Evolutionary conservation across 2,113 vertebrate species (phyloP).

Genomic region (Eulemur rufifrons): DNA sequence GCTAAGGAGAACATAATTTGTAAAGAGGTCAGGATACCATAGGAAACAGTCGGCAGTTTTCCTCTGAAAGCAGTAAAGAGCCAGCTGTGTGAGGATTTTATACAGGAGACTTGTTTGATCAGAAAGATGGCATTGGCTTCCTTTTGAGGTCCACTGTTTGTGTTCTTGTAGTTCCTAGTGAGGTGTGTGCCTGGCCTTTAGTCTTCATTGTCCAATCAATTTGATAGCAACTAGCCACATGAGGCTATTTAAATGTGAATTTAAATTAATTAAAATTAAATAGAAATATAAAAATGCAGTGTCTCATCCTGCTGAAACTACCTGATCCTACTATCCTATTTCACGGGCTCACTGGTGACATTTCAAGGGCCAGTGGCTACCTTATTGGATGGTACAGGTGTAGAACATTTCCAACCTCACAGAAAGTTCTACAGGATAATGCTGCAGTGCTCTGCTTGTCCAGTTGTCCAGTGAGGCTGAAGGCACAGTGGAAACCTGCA

Average conservation of each 20-base stretch:
- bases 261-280: background rate
- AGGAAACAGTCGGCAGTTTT: background rate
- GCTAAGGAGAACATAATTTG: background rate
- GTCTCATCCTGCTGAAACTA: background rate
- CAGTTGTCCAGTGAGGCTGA: background rate
- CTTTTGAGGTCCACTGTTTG: background rate
- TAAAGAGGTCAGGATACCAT: background rate
- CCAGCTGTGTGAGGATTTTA: background rate
- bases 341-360: background rate
- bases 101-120: background rate
- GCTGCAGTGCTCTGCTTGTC: background rate
- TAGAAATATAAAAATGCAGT: background rate
- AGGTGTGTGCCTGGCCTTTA: background rate
- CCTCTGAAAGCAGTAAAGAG: background rate
- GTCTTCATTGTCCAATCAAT: background rate
- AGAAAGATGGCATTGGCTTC: background rate
- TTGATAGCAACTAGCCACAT: background rate
- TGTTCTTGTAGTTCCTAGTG: background rate
- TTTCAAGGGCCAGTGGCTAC: background rate
- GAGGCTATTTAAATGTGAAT: background rate
- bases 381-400: fast-evolving
- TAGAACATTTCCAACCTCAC: background rate
- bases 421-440: background rate
- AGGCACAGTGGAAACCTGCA: background rate
- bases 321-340: background rate